phyloP scores from a whole-genome alignment of 2,797 vertebrate genomes.

The Aphelocoma californica region DNA sequence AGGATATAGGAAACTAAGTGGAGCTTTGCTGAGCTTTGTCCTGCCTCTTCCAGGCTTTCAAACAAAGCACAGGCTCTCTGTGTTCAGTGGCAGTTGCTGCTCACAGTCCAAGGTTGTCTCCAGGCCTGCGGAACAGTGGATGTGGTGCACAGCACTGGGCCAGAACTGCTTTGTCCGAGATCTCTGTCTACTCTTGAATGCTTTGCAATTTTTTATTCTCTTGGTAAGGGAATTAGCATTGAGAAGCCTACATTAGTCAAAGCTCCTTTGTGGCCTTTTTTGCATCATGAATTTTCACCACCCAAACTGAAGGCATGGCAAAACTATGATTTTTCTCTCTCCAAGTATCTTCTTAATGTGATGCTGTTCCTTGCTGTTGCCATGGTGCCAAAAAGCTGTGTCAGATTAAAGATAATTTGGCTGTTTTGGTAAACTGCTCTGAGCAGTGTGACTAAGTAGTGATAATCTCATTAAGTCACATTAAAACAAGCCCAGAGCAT shows the following conservation, averaged over 20 bases:
- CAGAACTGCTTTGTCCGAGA: not conserved
- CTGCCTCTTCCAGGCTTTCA: not conserved
- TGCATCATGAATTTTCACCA: not conserved
- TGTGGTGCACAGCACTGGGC: not conserved
- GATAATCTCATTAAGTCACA: slow-evolving; percentile 48
- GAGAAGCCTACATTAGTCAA: not conserved
- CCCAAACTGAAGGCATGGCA: not conserved
- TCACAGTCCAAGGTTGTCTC: not conserved
- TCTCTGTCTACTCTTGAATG: not conserved
- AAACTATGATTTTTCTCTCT: not conserved
- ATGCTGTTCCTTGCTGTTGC: slow-evolving; percentile 40
- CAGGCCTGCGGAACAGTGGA: not conserved
- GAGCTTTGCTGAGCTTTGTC: not conserved
- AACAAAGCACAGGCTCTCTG: not conserved
- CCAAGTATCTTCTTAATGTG: not conserved
- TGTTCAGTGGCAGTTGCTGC: not conserved
- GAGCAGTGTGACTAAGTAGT: slow-evolving; percentile 43
- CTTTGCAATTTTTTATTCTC: not conserved
- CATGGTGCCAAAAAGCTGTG: not conserved
- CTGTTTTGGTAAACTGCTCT: slow-evolving; percentile 46
- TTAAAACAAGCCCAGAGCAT: slow-evolving; percentile 3
- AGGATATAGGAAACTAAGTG: not conserved
- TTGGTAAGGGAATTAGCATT: not conserved
- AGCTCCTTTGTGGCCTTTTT: not conserved
- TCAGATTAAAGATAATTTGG: slow-evolving; percentile 59